These are phyloP conservation scores for Struthidea cinerea DNA, from an alignment of 2,113 vertebrate genomes.

Conservation along the genomic window DNA sequence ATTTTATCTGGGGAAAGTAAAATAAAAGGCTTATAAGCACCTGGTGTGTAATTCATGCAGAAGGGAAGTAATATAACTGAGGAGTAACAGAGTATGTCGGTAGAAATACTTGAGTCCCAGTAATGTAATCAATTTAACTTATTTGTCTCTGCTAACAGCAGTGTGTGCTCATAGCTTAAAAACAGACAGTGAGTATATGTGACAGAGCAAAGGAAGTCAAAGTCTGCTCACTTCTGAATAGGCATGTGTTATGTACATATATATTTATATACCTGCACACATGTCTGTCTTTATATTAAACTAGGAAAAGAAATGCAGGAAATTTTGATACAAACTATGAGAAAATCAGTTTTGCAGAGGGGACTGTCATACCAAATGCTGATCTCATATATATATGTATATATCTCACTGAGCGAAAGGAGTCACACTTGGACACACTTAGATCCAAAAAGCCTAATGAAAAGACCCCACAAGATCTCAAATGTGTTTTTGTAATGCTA, in stretches of 20 bases:
- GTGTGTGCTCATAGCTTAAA: neutral
- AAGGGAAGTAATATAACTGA: neutral
- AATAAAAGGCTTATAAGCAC: neutral
- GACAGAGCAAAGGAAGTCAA: neutral
- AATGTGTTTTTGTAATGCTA: neutral
- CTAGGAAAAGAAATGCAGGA: neutral
- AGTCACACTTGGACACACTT: neutral
- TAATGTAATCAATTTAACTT: neutral
- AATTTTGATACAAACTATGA: neutral
- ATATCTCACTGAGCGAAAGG: neutral
- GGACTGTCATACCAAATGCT: neutral
- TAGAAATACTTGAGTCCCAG: neutral
- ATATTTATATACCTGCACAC: neutral
- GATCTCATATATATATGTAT: neutral
- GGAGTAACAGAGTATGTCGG: neutral
- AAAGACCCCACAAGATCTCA: neutral
- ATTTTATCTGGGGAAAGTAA: neutral
- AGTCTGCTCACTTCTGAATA: neutral
- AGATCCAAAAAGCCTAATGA: neutral
- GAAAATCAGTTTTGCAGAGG: neutral
- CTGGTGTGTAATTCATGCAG: neutral
- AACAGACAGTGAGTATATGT: neutral
- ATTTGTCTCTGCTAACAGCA: neutral
- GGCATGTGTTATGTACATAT: rapidly evolving
- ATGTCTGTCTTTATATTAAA: neutral